Evolutionary conservation across 2,113 vertebrate genomes (phyloP), one percentile per base, ranked within the genome.

Genomic region (Cepphus grylle): DNA sequence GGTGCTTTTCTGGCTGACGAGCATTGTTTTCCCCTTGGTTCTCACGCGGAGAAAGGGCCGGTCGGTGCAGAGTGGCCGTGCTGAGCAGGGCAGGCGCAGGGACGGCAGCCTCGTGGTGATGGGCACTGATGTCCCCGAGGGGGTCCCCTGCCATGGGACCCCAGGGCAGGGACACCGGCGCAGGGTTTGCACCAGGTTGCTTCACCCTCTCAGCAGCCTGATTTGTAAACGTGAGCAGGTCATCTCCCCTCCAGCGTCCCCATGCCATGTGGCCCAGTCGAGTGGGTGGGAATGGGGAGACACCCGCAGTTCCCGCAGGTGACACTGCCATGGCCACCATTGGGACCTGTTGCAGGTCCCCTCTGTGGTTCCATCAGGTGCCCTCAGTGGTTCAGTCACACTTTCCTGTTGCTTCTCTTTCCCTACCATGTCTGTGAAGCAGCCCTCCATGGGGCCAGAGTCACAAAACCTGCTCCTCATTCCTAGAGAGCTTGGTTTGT

Each of bases 101-200:
- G 34, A 15, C 5, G 8, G 50, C 65, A 58, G 65, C 55, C 43
- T 70, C 19, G 8, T 0, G 2, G 40, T 4, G 12, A 11, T 0
- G 18, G 55, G n/a, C 13, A 6, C 18, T 0, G 0, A 22, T 3
- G 29, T 16, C 11, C n/a, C 25, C 0, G 1, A 81, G 52, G 38
- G 43, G 6, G 14, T 77, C 23, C 32, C n/a, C 3, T 9, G 2
- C 1, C 10, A 12, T 1, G 3, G 36, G 18, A 65, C 26, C 16
- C 10, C 22, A 29, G 36, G 17, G 12, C 59, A 84, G 25, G 59
- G 59, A 25, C 8, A 8, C 29, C 3, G 2, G 43, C 2, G 1
- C 14, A 36, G n/a, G 12, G 11, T 40, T 63, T 72, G 53, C 38
- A n/a, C 38, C 61, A 50, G 38, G 7, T 45, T n/a, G 12, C 47